phyloP scores from a whole-genome alignment of 64 coral and sea anemone species.

The Orbicella faveolata region DNA sequence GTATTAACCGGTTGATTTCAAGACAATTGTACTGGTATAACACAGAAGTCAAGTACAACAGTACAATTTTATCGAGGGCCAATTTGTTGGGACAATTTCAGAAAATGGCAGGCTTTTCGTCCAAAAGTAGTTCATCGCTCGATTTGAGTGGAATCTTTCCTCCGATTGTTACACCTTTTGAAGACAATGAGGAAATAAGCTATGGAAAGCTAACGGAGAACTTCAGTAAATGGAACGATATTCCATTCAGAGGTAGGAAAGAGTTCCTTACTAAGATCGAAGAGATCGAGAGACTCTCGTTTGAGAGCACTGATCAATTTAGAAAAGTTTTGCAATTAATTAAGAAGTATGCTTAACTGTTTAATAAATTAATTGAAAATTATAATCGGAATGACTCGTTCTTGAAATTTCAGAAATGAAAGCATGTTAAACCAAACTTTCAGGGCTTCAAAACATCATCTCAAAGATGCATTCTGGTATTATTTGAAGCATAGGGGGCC shows the following conservation, averaged over 20 bases:
- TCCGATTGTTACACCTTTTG: constrained; percentile 90
- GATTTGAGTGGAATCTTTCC: constrained; percentile 90
- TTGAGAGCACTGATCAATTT: too few relatives aligned
- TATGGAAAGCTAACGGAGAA: constrained; percentile 81
- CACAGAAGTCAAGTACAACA: background rate
- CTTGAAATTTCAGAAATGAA: too few relatives aligned
- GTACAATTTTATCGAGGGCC: background rate
- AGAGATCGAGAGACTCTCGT: background rate
- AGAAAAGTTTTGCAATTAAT: too few relatives aligned
- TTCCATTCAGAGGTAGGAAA: constrained; percentile 84
- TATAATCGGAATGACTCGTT: too few relatives aligned
- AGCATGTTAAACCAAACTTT: too few relatives aligned
- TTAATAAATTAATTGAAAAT: too few relatives aligned
- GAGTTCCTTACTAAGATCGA: background rate
- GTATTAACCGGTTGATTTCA: background rate
- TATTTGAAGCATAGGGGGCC: too few relatives aligned
- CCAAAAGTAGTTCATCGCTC: constrained; percentile 7
- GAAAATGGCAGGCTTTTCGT: constrained; percentile 1
- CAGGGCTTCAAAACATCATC: too few relatives aligned
- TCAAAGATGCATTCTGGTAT: too few relatives aligned
- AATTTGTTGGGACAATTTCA: background rate
- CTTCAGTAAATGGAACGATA: constrained; percentile 87
- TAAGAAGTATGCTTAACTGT: too few relatives aligned
- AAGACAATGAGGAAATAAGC: constrained; percentile 71
- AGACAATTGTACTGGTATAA: background rate